phyloP scores from a whole-genome alignment of 2,113 vertebrate species.

The Aldabrachelys gigantea region DNA sequence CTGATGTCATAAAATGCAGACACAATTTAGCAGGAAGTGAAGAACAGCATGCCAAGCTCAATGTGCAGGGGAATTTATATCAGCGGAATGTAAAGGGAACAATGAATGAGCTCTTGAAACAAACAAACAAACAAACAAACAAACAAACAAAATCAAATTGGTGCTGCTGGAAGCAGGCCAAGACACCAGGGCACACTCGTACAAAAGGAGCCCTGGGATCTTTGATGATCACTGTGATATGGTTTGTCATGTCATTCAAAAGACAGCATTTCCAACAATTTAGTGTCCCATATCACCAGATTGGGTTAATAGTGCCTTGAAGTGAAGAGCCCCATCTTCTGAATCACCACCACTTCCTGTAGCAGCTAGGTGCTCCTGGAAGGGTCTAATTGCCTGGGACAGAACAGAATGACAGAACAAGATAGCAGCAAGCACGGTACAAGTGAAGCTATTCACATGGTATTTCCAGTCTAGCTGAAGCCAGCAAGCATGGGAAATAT shows the following conservation, averaged over 20 bases:
- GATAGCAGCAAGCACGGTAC: background rate
- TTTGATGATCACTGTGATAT: background rate
- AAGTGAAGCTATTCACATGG: rapidly evolving
- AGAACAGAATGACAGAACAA: background rate
- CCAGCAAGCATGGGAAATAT: background rate
- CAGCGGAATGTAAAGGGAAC: background rate
- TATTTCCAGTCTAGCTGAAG: background rate
- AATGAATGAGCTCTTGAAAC: background rate
- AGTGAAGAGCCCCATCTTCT: background rate
- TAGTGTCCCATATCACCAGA: background rate
- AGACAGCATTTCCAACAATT: background rate
- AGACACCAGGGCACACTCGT: background rate
- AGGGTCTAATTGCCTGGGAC: background rate
- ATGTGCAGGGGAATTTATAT: background rate
- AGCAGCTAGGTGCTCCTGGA: background rate
- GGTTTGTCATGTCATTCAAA: background rate
- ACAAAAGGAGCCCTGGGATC: background rate
- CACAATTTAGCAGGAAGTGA: background rate
- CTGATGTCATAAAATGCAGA: background rate
- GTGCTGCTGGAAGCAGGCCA: background rate
- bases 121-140: no score
- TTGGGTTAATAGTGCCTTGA: background rate
- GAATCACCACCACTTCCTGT: background rate
- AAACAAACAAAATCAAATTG: rapidly evolving
- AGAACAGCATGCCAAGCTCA: background rate